Conservation (phyloP, 1,140 invertebrate species). For the Lasioglossum albipes region DNA sequence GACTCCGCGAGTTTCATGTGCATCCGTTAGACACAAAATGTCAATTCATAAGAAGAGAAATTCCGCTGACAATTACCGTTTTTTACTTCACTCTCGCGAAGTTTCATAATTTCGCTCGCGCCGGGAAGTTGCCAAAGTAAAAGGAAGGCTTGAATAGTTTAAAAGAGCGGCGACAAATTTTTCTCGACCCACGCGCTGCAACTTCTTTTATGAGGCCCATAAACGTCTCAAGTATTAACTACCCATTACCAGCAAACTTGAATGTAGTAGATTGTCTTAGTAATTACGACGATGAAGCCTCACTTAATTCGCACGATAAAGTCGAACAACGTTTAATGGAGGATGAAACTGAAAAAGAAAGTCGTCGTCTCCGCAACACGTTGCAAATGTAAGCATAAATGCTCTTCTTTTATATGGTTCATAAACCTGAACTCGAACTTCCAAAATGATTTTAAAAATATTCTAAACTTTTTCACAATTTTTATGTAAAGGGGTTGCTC, state of each 20-base stretch:
- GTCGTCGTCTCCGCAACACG: too few species aligned
- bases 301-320: constrained; percentile 1
- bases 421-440: too few species aligned
- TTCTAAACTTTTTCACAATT: too few species aligned
- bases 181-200: background rate
- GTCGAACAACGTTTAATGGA: background rate
- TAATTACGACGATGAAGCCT: constrained; percentile 15
- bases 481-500: too few species aligned
- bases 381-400: too few species aligned
- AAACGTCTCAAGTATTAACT: constrained; percentile 10
- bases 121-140: background rate
- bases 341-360: too few species aligned
- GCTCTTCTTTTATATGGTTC: too few species aligned
- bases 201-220: background rate
- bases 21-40: too few species aligned
- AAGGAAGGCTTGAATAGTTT: background rate
- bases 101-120: background rate
- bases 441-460: too few species aligned
- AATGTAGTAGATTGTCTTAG: background rate
- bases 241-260: constrained; percentile 20
- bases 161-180: background rate
- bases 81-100: background rate
- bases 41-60: too few species aligned
- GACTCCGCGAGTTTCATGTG: background rate
- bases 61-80: background rate